phyloP scores from a whole-genome alignment of 2,113 vertebrate genomes.

The Epinephelus moara region DNA sequence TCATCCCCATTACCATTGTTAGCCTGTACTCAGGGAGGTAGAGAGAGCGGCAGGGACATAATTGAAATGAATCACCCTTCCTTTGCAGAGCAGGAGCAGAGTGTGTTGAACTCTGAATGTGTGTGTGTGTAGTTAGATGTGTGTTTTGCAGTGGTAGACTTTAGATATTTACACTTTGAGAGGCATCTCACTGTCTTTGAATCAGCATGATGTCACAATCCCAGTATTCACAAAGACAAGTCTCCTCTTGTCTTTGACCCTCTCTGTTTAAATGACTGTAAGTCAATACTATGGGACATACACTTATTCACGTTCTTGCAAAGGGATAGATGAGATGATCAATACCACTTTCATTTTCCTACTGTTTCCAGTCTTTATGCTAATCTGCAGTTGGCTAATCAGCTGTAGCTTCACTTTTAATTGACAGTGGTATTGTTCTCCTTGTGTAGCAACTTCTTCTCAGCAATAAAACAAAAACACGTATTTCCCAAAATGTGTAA shows the following conservation, averaged over 20 bases:
- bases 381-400: too few species aligned
- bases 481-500: too few species aligned
- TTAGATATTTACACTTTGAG: conserved; percentile 25
- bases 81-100: conserved; percentile 24
- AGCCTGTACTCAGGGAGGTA: conserved; percentile 43
- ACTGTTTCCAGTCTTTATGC: too few species aligned
- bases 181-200: conserved; percentile 1
- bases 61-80: conserved; percentile 72
- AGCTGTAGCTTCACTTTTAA: too few species aligned
- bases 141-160: conserved; percentile 14
- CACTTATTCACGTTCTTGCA: background rate
- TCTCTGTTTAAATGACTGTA: background rate
- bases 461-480: too few species aligned
- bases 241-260: background rate
- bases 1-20: conserved; percentile 74
- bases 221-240: background rate
- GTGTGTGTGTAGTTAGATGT: conserved; percentile 1
- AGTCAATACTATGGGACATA: too few species aligned
- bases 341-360: too few species aligned
- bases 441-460: too few species aligned
- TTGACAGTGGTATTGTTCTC: too few species aligned
- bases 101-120: conserved; percentile 3
- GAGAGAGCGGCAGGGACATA: conserved; percentile 45
- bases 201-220: background rate
- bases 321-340: too few species aligned